Base-by-base conservation (phyloP, 2,888 invertebrate genomes). In the Metopia argyrocephala region DNA sequence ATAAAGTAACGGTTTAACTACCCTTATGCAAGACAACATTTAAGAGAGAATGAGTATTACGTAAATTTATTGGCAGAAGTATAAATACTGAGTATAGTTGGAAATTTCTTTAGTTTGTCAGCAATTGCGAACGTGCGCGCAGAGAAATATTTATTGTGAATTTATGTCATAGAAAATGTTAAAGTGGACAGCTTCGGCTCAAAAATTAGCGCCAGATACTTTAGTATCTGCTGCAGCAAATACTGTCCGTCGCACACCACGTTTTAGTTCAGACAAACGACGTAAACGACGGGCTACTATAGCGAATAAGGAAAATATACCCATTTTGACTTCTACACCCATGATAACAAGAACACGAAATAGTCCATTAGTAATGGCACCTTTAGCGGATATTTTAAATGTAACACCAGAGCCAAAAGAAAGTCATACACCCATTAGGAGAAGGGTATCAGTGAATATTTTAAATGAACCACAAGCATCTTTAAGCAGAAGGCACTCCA, bases 121-220 rank as follows among this genome's bases (percentile, higher is more conserved):
- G 87, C 87, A 86, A 87, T 84, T 84, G 86, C 84, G 83, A n/a
- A n/a, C n/a, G n/a, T 84, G 82, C 31, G 25, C 28, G 82, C 54
- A 70, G 38, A 54, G 46, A 59, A 27, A 56, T 15, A 21, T 1
- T 23, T 3, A 27, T n/a, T n/a, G n/a, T n/a, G n/a, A n/a, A n/a
- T n/a, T n/a, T n/a, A n/a, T n/a, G 12, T 1, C 15, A 1, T 9
- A 38, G 0, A 38, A 38, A 84, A 89, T 89, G 89, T 87, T 89
- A 57, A 89, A 89, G 87, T 90, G 90, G 90, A 87, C 90, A 12
- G 85, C 87, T n/a, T 86, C 90, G 46, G 86, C 86, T 25, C 88
- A 88, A 61, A 86, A 86, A 76, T 56, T 85, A 57, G 48, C 85
- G 65, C 85, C 86, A 75, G 85, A 86, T 64, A 78, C 85, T 31